A percentile compares a stretch with the other conserved stretches of the same genome.
Evolutionary conservation across 2,113 vertebrate species (phyloP).

Genomic region (Rhabdomys dilectus): DNA sequence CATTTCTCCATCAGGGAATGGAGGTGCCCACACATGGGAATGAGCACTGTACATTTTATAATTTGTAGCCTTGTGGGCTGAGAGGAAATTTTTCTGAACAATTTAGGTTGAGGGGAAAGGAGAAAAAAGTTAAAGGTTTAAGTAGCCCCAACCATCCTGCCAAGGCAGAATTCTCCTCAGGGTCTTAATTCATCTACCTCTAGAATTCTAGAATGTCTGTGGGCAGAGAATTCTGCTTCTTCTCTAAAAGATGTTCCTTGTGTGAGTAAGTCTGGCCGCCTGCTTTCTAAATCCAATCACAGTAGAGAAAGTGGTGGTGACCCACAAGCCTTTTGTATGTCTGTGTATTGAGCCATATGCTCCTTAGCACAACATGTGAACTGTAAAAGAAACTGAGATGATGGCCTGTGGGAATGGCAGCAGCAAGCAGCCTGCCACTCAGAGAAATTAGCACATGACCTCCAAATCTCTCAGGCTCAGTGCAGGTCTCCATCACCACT

Average conservation of each 20-base stretch:
- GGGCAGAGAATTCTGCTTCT: not conserved
- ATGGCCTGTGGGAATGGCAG: not conserved
- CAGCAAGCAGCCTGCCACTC: constrained; percentile 58
- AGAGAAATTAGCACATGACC: constrained; percentile 60
- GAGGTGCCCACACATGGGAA: not conserved
- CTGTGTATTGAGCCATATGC: constrained; percentile 52
- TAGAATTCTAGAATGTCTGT: constrained; percentile 18
- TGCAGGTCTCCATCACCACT: not conserved
- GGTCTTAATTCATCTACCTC: constrained; percentile 48
- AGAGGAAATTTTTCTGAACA: constrained; percentile 46
- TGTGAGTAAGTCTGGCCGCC: constrained; percentile 49
- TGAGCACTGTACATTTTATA: not conserved
- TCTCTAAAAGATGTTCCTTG: constrained; percentile 40
- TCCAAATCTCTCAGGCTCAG: constrained; percentile 62
- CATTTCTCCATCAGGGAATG: not conserved
- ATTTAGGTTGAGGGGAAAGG: not conserved
- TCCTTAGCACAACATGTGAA: constrained; percentile 11
- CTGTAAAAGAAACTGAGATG: constrained; percentile 49
- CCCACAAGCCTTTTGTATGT: not conserved
- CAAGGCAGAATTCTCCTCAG: constrained; percentile 49
- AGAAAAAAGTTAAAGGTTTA: not conserved
- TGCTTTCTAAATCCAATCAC: constrained; percentile 72
- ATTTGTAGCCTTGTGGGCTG: not conserved
- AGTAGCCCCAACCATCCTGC: constrained; percentile 20
- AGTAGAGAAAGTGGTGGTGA: not conserved